Conservation (phyloP, 2,797 vertebrate species). For the Ctenopoma multispine region DNA sequence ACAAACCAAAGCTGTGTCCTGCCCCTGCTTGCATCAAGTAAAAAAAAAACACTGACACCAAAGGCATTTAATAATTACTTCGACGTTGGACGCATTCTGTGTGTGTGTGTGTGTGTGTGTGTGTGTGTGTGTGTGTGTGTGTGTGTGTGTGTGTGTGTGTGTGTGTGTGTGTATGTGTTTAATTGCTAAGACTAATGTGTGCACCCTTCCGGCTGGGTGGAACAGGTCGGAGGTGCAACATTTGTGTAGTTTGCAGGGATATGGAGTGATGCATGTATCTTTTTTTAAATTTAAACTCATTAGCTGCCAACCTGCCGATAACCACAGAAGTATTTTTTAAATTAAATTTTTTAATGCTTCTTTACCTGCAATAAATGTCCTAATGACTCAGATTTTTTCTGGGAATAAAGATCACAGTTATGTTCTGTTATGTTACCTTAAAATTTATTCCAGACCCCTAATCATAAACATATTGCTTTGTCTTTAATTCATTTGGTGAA, state of each 20-base stretch:
- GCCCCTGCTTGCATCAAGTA: conserved; percentile 38
- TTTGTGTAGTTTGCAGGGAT: conserved; percentile 4
- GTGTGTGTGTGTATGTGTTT: conserved; percentile 37
- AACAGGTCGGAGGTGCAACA: conserved; percentile 19
- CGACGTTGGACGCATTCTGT: conserved; percentile 33
- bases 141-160: conserved; percentile 21
- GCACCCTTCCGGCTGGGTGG: conserved; percentile 51
- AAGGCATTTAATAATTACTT: conserved; percentile 52
- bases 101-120: conserved; percentile 26
- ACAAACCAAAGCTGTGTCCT: conserved; percentile 52
- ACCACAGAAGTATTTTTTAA: neutral
- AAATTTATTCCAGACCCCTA: neutral
- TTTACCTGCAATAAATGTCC: conserved; percentile 13
- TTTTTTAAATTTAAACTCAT: neutral
- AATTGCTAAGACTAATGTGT: conserved; percentile 32
- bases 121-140: conserved; percentile 22
- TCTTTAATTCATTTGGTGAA: conserved; percentile 10
- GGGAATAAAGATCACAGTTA: neutral
- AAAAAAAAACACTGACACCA: conserved; percentile 57
- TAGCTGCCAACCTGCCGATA: neutral
- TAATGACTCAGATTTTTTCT: neutral
- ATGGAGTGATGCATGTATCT: neutral
- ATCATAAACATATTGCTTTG: no score
- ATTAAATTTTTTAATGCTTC: neutral
- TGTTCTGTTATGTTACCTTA: no score